Evolutionary conservation across 2,797 vertebrate genomes (phyloP), one percentile per base, ranked within the genome.

Genomic region (Chaetodon trifasciatus): DNA sequence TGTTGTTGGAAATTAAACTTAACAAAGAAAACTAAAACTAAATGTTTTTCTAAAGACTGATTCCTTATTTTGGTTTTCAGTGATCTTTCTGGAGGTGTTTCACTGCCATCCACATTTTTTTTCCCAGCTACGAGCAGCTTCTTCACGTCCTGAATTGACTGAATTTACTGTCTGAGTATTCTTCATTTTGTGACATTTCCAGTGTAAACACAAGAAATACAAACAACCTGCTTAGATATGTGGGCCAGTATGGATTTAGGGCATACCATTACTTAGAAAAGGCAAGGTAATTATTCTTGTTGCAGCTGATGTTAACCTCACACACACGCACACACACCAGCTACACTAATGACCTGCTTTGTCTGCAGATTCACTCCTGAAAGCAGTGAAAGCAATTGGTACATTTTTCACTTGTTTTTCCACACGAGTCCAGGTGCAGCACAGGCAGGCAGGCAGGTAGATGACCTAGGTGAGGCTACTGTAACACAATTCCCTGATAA

Each of bases 391-490:
- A 21, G 15, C n/a, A 11, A 16, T 12, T 28, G 8, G 13, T 61
- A 12, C 42, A 32, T 19, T 4, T 50, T 37, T 17, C 17, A 15
- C n/a, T 52, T 21, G 57, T 78, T 60, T 63, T 70, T 32, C 37
- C 37, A 49, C 8, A 1, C 2, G 73, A 71, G 65, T 69, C n/a
- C 32, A 50, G 70, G 58, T 76, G 73, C 78, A 68, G 61, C 23
- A 35, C 21, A 61, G 11, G 21, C 17, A 23, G 28, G 55, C 42
- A 77, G 69, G 3, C 42, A 77, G 75, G 49, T 63, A 46, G 69
- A 24, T 60, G 57, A 53, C 44, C 67, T 47, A 55, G 47, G 58
- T 77, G 37, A 74, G 15, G 44, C 62, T 56, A 64, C 66, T 80
- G 44, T 66, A 70, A 66, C 76, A 74, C 19, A 39, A 19, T 24